Evolutionary conservation across 2,888 invertebrate genomes (phyloP).

Genomic region (Myopa testacea): DNA sequence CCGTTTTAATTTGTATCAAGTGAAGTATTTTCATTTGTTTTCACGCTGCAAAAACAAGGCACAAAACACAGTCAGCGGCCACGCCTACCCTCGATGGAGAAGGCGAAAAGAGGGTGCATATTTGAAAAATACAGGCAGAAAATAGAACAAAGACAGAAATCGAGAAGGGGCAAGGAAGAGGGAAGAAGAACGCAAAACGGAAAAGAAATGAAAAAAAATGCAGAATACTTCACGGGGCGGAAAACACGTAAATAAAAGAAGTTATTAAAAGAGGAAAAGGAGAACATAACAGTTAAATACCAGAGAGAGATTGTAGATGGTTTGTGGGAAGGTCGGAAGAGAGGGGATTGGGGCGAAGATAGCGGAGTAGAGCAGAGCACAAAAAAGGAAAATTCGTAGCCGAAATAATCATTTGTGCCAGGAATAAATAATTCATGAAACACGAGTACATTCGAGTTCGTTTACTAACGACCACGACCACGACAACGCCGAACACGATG

Average conservation of each 20-base stretch:
- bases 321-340: background rate
- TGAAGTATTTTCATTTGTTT: background rate
- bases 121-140: too few species aligned
- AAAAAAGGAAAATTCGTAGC: background rate
- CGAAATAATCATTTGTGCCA: constrained; percentile 1
- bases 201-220: background rate
- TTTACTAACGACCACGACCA: too few species aligned
- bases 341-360: too few species aligned
- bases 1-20: background rate
- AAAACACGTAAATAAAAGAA: background rate
- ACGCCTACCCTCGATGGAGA: too few species aligned
- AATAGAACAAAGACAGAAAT: background rate
- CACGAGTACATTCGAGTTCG: background rate
- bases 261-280: background rate
- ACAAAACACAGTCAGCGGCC: background rate
- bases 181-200: background rate
- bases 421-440: constrained; percentile 31
- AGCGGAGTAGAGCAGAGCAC: background rate
- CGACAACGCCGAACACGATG: background rate
- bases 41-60: background rate
- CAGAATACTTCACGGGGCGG: background rate
- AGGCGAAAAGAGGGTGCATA: too few species aligned
- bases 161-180: background rate
- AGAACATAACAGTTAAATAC: background rate
- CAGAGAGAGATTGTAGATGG: background rate